Base-by-base conservation (phyloP, 2,797 vertebrate genomes). In the Pantherophis alleghaniensis region DNA sequence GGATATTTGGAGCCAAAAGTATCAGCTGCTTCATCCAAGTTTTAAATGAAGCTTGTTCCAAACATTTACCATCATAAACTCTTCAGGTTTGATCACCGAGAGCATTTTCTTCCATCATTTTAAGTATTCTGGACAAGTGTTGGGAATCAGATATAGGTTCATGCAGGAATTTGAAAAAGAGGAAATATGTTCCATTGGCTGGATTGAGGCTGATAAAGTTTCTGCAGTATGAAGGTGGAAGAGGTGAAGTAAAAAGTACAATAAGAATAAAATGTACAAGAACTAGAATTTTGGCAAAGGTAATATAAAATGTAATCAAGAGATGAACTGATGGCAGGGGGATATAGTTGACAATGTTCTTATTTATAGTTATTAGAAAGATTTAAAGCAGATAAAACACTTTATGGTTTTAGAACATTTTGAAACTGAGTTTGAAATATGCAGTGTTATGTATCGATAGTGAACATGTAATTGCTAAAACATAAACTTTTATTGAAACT, bases 21-120 rank as follows among this genome's bases (percentile, higher is more conserved):
- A 94, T 90, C 93, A 96, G 92, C 92, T 96, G 90, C 92, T 96
- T 97, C 96, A 97, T 95, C 88, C 93, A 96, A 93, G 69, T 94
- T 97, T 97, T 95, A 95, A 95, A 93, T 92, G 94, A 96, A 96
- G 56, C 55, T 87, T 89, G 93, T 92, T 95, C 87, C 32, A 94
- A 96, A 95, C 47, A 96, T 96, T 97, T 94, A 87, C 94, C 95
- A 91, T 86, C 92, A 93, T 94, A 93, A 95, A 94, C n/a, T 95
- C 93, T n/a, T 95, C 91, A 96, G 74, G 37, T 96, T 95, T 95
- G 94, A 95, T 94, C 96, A 96, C 95, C 53, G 28, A 91, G 61
- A 87, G 59, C 24, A 20, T 92, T 96, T 97, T 95, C 93, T 92
- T 94, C 90, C 92, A 94, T 95, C 94, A 93, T 94, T 95, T 95